Evolutionary conservation across 92 coral and sea anemone species (phyloP), one percentile per base, ranked within the genome.

Genomic region (Porites rus): DNA sequence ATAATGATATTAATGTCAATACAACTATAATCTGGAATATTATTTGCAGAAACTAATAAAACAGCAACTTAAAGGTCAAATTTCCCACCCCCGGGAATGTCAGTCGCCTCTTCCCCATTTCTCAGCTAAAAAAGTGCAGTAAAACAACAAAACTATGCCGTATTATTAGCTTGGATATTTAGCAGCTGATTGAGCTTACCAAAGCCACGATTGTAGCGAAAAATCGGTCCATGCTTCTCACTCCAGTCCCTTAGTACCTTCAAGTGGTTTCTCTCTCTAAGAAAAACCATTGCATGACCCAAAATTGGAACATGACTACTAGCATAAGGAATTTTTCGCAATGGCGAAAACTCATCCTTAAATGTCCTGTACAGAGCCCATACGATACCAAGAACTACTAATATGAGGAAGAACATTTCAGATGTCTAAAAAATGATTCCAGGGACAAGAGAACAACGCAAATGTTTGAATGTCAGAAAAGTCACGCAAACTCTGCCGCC

Each of bases 221-320:
- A 67, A 58, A 92, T 80, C 24, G 89, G 87, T 8, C 94, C 94
- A 51, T 92, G 70, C 64, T 66, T 73, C 63, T 88, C 65, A 54
- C 78, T 82, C 94, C 92, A 92, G 19, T 92, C 88, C 64, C 66
- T 66, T 51, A 84, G 11, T 72, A 84, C 7, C 24, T 84, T 75
- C 51, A 76, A 4, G 51, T 81, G 87, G 75, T 92, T 91, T 80
- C 84, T 88, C 25, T 76, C 46, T 2, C 81, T 65, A 3, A 70
- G 68, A 56, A 92, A 84, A 19, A 62, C 53, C 67, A 66, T 53
- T 53, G 72, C 60, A 50, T 88, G 84, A 6, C 87, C 94, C 43
- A 81, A 7, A 0, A 92, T 10, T 9, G 92, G 92, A 25, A 88
- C 51, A 71, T 51, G 43, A 6, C 91, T 87, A 1, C 65, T 62